A percentile compares a stretch with the other conserved stretches of the same genome.
Evolutionary conservation across 2,888 invertebrate genomes (phyloP).

Genomic region (Stenodema calcarata): DNA sequence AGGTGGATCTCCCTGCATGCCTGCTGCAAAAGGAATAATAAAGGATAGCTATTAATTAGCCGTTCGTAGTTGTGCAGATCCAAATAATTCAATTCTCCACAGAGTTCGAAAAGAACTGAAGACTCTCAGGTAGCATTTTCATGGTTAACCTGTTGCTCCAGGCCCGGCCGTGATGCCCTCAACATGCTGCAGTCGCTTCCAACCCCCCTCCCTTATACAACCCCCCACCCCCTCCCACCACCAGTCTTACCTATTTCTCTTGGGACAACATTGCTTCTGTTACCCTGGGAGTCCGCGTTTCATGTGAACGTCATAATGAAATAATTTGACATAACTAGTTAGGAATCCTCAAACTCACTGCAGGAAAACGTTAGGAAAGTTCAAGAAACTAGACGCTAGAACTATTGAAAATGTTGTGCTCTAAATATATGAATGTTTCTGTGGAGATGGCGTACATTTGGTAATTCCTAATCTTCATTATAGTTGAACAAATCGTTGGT

Average conservation of each 20-base stretch:
- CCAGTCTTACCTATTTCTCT: too few relatives aligned
- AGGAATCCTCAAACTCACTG: too few relatives aligned
- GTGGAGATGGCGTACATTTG: too few relatives aligned
- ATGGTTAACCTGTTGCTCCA: constrained; percentile 43
- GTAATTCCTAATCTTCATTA: too few relatives aligned
- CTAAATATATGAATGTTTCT: too few relatives aligned
- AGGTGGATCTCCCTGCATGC: not conserved
- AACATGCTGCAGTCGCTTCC: constrained; percentile 22
- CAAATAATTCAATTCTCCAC: not conserved
- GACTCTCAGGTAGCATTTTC: not conserved
- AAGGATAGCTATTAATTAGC: not conserved
- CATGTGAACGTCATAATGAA: not conserved
- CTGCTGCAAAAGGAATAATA: not conserved
- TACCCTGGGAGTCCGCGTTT: not conserved
- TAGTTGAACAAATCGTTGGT: too few relatives aligned
- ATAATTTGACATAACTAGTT: not conserved
- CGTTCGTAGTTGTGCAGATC: not conserved
- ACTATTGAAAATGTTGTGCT: too few relatives aligned
- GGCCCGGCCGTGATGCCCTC: constrained; percentile 34
- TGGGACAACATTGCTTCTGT: not conserved
- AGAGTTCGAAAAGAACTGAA: not conserved
- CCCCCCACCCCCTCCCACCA: not conserved
- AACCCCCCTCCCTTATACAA: not conserved
- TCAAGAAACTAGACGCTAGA: too few relatives aligned
- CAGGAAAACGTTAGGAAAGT: too few relatives aligned